Evolutionary conservation across 35 echinoderm and acorn worm species (phyloP).

Genomic region (Hemicentrotus pulcherrimus): DNA sequence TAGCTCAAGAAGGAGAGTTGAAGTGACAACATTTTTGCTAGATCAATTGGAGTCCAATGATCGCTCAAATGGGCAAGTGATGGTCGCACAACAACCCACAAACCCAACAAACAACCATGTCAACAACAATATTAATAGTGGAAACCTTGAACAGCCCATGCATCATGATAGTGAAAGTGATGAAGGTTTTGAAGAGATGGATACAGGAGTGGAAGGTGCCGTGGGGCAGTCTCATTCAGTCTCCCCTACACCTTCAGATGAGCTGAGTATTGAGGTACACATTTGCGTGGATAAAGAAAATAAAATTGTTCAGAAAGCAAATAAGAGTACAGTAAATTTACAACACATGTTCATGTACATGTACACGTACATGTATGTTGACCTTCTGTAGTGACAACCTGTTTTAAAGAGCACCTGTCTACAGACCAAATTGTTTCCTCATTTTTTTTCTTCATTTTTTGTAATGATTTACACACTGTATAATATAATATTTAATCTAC

Average conservation of each 20-base stretch:
- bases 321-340: no score
- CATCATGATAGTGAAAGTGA: conserved; percentile 52
- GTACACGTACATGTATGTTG: no score
- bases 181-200: conserved; percentile 51
- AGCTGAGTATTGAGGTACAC: conserved; percentile 39
- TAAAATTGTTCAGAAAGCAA: no score
- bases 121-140: background rate
- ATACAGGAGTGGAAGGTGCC: conserved; percentile 27
- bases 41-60: conserved; percentile 76
- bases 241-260: conserved; percentile 23
- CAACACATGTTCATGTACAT: no score
- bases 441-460: no score
- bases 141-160: conserved; percentile 35
- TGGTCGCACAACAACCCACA: conserved; percentile 34
- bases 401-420: no score
- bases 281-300: background rate
- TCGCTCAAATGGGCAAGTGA: conserved; percentile 41
- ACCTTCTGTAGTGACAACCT: no score
- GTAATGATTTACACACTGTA: no score
- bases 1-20: conserved; percentile 51
- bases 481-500: no score
- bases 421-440: no score
- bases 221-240: conserved; percentile 33
- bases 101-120: background rate
- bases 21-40: conserved; percentile 82